Evolutionary conservation across 1,140 invertebrate genomes (phyloP).

Genomic region (Eriocheir sinensis): DNA sequence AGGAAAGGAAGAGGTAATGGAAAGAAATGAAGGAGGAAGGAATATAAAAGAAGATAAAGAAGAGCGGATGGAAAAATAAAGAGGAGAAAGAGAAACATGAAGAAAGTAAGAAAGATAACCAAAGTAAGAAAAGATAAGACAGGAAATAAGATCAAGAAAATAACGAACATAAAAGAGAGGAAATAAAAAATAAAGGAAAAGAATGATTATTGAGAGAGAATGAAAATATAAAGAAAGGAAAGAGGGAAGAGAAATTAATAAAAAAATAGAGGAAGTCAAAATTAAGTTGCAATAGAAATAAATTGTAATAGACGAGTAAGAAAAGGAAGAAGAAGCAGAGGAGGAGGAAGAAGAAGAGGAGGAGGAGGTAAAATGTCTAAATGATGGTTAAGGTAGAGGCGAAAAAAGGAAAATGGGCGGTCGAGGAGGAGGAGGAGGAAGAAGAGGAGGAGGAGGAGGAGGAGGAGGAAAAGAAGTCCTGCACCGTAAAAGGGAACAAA

Average conservation of each 20-base stretch:
- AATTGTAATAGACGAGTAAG: no score
- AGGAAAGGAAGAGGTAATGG: not conserved
- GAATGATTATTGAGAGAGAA: not conserved
- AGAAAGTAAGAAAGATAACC: not conserved
- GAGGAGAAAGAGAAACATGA: no score
- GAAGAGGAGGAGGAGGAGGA: not conserved
- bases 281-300: no score
- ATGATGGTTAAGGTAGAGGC: no score
- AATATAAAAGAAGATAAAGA: not conserved
- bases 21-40: not conserved
- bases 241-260: not conserved
- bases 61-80: not conserved
- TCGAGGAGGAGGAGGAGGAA: not conserved
- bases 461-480: not conserved
- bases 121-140: not conserved
- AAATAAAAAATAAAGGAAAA: not conserved
- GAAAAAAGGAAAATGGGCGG: no score
- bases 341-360: not conserved
- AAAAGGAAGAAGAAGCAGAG: no score
- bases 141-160: not conserved
- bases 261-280: not conserved
- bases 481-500: not conserved
- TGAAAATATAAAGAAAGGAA: not conserved
- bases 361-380: no score
- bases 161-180: not conserved